A percentile compares a stretch with the other conserved stretches of the same genome.
Conservation (phyloP, 2,888 invertebrate species). For the Drosophila flavopinicola region DNA sequence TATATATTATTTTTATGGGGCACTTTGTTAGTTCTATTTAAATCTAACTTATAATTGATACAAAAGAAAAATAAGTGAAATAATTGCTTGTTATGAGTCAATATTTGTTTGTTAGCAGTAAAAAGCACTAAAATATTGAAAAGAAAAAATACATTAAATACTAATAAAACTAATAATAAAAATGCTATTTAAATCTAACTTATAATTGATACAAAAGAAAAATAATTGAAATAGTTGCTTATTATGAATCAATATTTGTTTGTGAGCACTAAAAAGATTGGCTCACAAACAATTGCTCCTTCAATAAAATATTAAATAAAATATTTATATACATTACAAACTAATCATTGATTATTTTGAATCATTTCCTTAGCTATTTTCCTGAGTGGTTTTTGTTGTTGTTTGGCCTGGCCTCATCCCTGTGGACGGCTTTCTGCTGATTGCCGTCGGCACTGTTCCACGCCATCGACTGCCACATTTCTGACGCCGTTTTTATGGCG, state of each 20-base stretch:
- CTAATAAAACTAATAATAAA: too few species aligned
- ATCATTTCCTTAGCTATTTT: slow-evolving; percentile 27
- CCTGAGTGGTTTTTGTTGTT: not conserved
- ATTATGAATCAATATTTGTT: slow-evolving; percentile 2
- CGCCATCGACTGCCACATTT: slow-evolving; percentile 41
- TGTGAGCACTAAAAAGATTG: not conserved
- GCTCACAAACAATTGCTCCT: too few species aligned
- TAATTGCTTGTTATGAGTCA: too few species aligned
- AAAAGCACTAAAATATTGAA: too few species aligned
- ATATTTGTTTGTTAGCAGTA: too few species aligned
- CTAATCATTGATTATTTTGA: slow-evolving; percentile 4
- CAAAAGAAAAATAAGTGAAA: too few species aligned
- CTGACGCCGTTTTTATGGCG: slow-evolving; percentile 53
- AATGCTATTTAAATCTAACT: not conserved
- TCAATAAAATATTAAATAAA: too few species aligned
- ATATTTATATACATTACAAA: too few species aligned
- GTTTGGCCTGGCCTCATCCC: slow-evolving; percentile 39
- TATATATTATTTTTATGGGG: too few species aligned
- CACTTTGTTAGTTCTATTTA: too few species aligned
- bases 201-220: slow-evolving; percentile 14
- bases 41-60: too few species aligned
- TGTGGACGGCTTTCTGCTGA: slow-evolving; percentile 5
- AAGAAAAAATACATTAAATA: too few species aligned
- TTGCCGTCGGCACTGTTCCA: slow-evolving; percentile 25
- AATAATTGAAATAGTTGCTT: slow-evolving; percentile 5